phyloP scores from a whole-genome alignment of 1,140 invertebrate species.

The Brachystomella parvula region DNA sequence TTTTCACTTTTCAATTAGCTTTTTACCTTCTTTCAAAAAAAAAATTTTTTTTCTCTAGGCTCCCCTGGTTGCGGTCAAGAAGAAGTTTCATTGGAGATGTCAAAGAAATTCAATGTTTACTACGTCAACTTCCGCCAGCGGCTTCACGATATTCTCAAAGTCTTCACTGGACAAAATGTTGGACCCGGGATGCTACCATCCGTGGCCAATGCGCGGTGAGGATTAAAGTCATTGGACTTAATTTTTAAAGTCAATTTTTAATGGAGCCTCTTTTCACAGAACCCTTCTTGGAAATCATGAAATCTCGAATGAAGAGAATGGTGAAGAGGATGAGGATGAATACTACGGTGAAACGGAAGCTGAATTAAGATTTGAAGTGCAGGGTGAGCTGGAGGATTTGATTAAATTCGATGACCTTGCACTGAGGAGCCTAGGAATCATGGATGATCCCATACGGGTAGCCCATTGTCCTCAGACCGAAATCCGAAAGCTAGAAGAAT shows the following conservation, averaged over 20 bases:
- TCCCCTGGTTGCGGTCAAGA: conserved; percentile 30
- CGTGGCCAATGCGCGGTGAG: not conserved
- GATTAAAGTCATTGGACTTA: not conserved
- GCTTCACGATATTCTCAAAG: conserved; percentile 28
- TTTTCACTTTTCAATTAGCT: not conserved
- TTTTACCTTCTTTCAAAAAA: not conserved
- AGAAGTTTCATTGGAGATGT: conserved; percentile 16
- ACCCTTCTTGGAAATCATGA: not conserved
- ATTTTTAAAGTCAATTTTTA: not conserved
- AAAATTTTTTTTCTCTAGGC: not conserved
- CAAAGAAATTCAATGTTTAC: conserved; percentile 20
- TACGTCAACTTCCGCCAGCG: conserved; percentile 31
- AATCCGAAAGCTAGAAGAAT: conserved; percentile 13
- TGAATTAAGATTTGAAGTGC: not conserved
- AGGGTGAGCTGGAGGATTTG: not conserved
- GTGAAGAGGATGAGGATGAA: not conserved
- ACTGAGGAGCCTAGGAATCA: conserved; percentile 3
- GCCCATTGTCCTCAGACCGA: conserved; percentile 18
- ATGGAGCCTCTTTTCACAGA: conserved; percentile 5
- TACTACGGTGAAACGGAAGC: not conserved
- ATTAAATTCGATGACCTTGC: conserved; percentile 4
- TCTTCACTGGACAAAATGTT: conserved; percentile 18
- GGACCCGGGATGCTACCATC: conserved; percentile 15
- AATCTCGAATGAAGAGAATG: not conserved
- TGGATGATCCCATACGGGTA: conserved; percentile 13